Base-by-base conservation (phyloP, 1,140 invertebrate species). In the Achatina immaculata region DNA sequence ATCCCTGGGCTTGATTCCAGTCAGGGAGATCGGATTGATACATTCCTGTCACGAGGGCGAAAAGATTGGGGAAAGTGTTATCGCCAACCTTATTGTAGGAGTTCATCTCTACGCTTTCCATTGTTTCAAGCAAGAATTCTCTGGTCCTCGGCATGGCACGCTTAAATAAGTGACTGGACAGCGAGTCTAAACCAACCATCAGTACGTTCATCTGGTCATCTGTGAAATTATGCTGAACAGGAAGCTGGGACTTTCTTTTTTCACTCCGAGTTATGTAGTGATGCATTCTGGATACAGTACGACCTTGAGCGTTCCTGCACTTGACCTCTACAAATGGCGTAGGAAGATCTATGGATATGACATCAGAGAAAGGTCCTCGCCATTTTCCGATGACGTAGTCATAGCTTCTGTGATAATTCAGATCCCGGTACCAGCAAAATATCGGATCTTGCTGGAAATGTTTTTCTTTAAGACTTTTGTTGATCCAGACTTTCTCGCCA, bases 51-150 rank as follows among this genome's bases (percentile, higher is more conserved):
- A 74, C 16, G n/a, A 80, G 24, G 3, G 68, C 42, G 36, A 80
- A 16, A 48, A 72, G 31, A 38, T 80, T 80, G 4, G 34, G 14
- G 36, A 80, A 58, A 11, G 78, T 73, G 24, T 48, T 62, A n/a
- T 74, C 78, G 11, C 40, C 78, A 51, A 80, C 68, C 55, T 73
- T 73, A 42, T 48, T 80, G 69, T 80, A 73, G 7, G n/a, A 43
- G 9, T 72, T 38, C 38, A 80, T 58, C 16, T 58, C 48, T 4
- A 80, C 42, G 24, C 68, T n/a, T 9, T 24, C 42, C 14, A 69
- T 6, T 4, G 34, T 72, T 14, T 55, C 42, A 3, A 73, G 16
- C 36, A 80, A 28, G 38, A 42, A 58, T 21, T 72, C 21, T 48
- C 45, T 9, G 6, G 78, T 72, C 62, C 58, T 71, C 4, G 68